Conservation (phyloP, 1,140 invertebrate genomes). For the Vollenhovia emeryi region DNA sequence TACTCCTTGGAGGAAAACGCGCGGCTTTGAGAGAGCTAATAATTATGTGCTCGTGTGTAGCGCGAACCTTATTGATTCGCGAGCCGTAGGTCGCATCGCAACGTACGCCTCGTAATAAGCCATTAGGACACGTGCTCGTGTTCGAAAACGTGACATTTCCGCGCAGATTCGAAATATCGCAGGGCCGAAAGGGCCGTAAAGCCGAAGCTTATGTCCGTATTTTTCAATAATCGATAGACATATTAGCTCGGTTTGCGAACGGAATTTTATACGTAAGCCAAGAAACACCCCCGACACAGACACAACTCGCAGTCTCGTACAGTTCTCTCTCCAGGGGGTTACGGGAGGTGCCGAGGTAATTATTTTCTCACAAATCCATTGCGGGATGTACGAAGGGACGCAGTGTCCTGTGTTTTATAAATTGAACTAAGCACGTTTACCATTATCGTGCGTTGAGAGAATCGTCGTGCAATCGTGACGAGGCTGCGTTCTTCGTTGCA, state of each 20-base stretch:
- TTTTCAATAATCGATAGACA: conserved; percentile 43
- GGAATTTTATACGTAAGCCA: conserved; percentile 3
- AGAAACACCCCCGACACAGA: not conserved
- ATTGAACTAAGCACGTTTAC: not conserved
- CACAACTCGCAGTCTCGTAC: not conserved
- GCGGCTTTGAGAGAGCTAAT: conserved; percentile 49
- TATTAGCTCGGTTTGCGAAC: conserved; percentile 6
- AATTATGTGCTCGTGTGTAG: conserved; percentile 39
- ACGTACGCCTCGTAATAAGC: conserved; percentile 9
- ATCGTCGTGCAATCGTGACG: not conserved
- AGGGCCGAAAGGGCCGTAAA: not conserved
- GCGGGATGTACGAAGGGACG: not conserved
- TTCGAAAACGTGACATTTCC: conserved; percentile 31
- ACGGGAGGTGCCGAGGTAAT: not conserved
- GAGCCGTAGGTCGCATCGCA: not conserved
- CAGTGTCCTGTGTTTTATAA: not conserved
- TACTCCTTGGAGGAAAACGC: conserved; percentile 31
- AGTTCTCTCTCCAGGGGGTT: not conserved
- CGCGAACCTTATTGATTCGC: conserved; percentile 39
- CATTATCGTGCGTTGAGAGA: not conserved
- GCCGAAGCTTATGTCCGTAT: not conserved
- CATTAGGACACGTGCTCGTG: conserved; percentile 41
- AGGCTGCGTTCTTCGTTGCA: not conserved
- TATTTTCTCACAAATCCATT: not conserved
- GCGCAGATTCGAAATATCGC: not conserved